phyloP scores from a whole-genome alignment of 2,797 vertebrate species.

The Lacerta agilis region DNA sequence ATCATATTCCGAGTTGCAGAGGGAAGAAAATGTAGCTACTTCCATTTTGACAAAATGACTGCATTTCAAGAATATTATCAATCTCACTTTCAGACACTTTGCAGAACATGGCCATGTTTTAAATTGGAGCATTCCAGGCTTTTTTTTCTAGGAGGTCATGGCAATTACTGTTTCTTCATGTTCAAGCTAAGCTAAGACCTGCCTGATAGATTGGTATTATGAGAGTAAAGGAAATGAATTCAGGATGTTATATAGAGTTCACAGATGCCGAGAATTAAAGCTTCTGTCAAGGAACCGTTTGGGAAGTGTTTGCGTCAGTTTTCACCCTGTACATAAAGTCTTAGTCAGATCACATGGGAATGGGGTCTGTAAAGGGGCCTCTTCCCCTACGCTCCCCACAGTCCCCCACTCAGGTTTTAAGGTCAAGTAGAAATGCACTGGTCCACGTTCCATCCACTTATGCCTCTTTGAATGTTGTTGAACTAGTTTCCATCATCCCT shows the following conservation, averaged over 20 bases:
- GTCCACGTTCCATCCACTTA: neutral
- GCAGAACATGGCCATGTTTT: conserved; percentile 35
- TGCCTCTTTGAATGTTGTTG: too few relatives aligned
- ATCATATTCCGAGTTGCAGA: conserved; percentile 4
- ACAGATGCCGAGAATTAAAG: conserved; percentile 4
- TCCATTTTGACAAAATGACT: conserved; percentile 42
- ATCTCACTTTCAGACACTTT: conserved; percentile 44
- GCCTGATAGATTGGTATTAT: conserved; percentile 53
- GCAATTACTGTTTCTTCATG: conserved; percentile 51
- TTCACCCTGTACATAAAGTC: neutral
- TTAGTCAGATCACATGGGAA: neutral
- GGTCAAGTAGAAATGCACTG: neutral
- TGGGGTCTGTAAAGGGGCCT: neutral
- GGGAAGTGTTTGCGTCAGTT: neutral
- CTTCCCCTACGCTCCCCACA: neutral
- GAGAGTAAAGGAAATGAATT: conserved; percentile 56
- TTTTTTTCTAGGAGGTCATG: conserved; percentile 61
- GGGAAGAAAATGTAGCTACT: conserved; percentile 42
- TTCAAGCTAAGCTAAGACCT: conserved; percentile 54
- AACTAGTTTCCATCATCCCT: too few relatives aligned
- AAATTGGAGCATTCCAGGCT: conserved; percentile 53
- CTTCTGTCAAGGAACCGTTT: conserved; percentile 1
- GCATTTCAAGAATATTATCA: conserved; percentile 56
- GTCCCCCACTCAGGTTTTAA: neutral
- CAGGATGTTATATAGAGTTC: conserved; percentile 40